Base-by-base conservation (phyloP, 2,113 vertebrate species). In the Turnix velox region DNA sequence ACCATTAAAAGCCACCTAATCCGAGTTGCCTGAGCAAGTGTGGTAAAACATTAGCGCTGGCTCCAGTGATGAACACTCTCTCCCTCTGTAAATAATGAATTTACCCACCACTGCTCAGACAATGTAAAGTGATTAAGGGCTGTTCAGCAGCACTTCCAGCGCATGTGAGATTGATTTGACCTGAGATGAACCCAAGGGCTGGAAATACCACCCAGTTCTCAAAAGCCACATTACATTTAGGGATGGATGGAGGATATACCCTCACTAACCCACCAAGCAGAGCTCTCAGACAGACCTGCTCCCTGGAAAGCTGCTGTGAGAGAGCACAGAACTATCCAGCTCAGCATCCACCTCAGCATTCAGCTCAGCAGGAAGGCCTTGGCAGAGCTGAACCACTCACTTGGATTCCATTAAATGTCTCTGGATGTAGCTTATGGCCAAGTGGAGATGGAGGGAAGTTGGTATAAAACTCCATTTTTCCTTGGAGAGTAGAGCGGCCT, bases 131-230 rank as follows among this genome's bases (percentile, higher is more conserved):
- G 92, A 94, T 96, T 90, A 94, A 85, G 63, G 48, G 75, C 80
- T 78, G 54, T 57, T 83, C 84, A 35, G 54, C 55, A 86, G 82
- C 54, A 74, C 73, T 83, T 87, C 74, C 27, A 87, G 75, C 14
- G 13, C 55, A 63, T 35, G 76, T 92, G 89, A 74, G 82, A 95
- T 85, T 97, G 93, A 90, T 92, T 72, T 95, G 95, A 90, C 95
- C 95, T n/a, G 74, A 91, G 55, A 28, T 92, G 92, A 97, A 95
- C 96, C 63, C 6, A 0, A 55, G 57, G 35, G 67, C 82, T 95
- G 69, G 59, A 92, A 95, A 69, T 72, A 80, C 25, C 85, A 88
- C 39, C 51, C 66, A 49, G 82, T 68, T 91, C 69, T 82, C 88
- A 87, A 94, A 91, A 92, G 82, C 45, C 87, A 84, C 79, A 74